phyloP scores from a whole-genome alignment of 2,113 vertebrate species.

The Eonycteris spelaea region DNA sequence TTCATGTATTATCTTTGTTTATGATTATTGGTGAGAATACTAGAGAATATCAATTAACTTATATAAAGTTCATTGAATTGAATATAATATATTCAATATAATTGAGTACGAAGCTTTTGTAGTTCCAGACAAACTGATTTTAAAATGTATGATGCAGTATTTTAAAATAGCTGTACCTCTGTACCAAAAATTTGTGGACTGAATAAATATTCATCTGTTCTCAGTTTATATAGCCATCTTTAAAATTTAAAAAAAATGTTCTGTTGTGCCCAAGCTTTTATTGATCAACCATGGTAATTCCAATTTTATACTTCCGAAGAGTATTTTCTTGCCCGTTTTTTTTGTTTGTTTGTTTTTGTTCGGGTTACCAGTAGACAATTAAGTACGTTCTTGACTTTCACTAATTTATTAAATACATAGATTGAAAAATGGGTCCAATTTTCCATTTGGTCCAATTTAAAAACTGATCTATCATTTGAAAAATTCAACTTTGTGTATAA shows the following conservation, averaged over 20 bases:
- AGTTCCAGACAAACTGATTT: conserved; percentile 7
- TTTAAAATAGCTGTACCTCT: neutral
- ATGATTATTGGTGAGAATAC: conserved; percentile 23
- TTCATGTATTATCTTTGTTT: neutral
- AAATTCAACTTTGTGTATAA: conserved; percentile 16
- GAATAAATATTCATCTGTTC: neutral
- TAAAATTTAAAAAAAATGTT: neutral
- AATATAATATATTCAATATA: neutral
- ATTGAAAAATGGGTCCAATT: neutral
- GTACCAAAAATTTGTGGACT: neutral
- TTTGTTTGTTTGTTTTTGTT: conserved; percentile 29
- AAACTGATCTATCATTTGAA: neutral
- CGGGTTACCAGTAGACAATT: neutral
- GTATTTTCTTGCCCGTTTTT: neutral
- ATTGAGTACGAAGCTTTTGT: neutral
- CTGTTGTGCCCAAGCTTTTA: neutral
- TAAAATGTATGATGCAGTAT: neutral
- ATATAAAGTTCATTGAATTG: neutral
- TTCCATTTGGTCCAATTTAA: neutral
- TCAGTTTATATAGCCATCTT: neutral
- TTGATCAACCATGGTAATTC: neutral
- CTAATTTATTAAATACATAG: conserved; percentile 22
- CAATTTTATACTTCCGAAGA: neutral
- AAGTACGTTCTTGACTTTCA: neutral
- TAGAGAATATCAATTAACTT: neutral